Evolutionary conservation across 2,113 vertebrate genomes (phyloP).

Genomic region (Esox niger): DNA sequence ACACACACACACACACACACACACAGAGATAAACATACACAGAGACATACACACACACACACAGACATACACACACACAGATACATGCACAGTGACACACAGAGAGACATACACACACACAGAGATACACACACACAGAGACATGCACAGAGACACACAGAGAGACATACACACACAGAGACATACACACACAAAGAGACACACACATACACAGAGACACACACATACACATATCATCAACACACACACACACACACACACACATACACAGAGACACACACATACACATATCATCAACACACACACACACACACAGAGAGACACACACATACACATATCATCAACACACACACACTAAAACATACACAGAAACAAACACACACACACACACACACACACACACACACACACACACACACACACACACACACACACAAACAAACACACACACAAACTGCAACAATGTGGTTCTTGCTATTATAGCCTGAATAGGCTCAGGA

Average conservation of each 20-base stretch:
- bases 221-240: too few relatives aligned
- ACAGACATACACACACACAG: too few relatives aligned
- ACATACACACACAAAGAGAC: background rate
- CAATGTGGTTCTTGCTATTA: background rate
- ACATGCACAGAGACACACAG: too few relatives aligned
- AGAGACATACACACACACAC: too few relatives aligned
- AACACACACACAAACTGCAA: background rate
- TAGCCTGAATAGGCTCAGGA: background rate
- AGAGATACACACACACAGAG: conserved; percentile 1
- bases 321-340: background rate
- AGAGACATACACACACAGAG: background rate
- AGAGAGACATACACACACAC: conserved; percentile 6
- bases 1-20: conserved; percentile 5
- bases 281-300: background rate
- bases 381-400: conserved; percentile 1
- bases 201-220: background rate
- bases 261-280: background rate
- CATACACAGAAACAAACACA: too few relatives aligned
- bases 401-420: background rate
- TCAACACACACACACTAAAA: background rate
- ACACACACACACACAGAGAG: background rate
- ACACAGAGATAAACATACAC: background rate
- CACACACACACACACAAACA: background rate
- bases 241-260: background rate
- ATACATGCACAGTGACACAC: too few relatives aligned